These are phyloP conservation scores for Antrozous pallidus DNA, from an alignment of 2,797 vertebrate genomes.

Conservation along the genomic window DNA sequence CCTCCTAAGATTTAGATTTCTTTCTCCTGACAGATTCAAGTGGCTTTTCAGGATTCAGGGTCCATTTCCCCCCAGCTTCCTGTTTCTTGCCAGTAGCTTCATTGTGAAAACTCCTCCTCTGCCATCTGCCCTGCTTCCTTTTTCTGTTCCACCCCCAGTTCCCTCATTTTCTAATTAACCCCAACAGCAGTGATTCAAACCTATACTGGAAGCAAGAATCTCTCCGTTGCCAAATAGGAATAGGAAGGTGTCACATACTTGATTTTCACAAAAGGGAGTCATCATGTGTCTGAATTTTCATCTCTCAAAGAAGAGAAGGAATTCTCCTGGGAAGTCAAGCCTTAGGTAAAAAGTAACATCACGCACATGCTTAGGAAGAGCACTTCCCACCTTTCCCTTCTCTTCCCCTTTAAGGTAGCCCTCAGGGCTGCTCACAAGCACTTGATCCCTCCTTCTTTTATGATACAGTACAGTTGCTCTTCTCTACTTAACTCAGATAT, in stretches of 20 bases:
- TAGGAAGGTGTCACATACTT: neutral
- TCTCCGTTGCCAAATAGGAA: slow-evolving; percentile 13
- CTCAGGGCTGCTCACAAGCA: neutral
- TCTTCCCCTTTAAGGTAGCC: neutral
- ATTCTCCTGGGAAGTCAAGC: neutral
- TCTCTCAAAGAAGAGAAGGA: neutral
- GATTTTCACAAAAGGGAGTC: slow-evolving; percentile 3
- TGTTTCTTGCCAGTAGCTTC: slow-evolving; percentile 15
- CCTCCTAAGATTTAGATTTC: neutral
- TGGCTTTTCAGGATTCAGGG: neutral
- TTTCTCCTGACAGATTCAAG: neutral
- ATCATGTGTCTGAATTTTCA: neutral
- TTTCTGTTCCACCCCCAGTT: neutral
- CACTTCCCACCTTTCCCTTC: neutral
- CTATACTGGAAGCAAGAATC: slow-evolving; percentile 20
- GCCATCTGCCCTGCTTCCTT: slow-evolving; percentile 25
- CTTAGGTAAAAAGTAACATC: neutral
- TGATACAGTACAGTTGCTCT: neutral
- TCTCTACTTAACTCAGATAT: neutral
- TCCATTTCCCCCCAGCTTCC: slow-evolving; percentile 14
- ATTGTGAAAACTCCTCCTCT: neutral
- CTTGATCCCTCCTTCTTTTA: neutral
- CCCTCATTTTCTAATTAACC: slow-evolving; percentile 44
- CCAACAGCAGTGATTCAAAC: slow-evolving; percentile 38
- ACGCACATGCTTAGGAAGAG: neutral